Evolutionary conservation across 2,113 vertebrate species (phyloP).

Genomic region (Elephantulus edwardii): DNA sequence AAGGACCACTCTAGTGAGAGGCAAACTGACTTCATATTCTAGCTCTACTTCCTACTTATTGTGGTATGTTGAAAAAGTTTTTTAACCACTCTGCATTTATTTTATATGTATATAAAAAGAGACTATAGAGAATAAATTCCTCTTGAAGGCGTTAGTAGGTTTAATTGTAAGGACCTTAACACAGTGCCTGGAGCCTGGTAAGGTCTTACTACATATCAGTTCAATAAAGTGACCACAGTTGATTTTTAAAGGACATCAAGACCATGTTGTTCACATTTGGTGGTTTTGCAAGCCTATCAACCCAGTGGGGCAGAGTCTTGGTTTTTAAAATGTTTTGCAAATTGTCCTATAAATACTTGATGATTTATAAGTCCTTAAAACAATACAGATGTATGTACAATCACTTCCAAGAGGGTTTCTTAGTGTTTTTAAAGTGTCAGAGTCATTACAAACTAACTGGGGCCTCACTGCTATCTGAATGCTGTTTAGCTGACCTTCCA

Average conservation of each 20-base stretch:
- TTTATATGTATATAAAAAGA: neutral
- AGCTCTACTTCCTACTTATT: neutral
- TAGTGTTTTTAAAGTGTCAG: neutral
- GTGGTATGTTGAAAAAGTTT: neutral
- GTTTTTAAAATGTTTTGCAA: conserved; percentile 27
- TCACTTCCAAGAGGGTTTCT: neutral
- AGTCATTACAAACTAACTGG: neutral
- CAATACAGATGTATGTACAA: neutral
- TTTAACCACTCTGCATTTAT: neutral
- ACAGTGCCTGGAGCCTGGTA: neutral
- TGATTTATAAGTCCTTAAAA: conserved; percentile 40
- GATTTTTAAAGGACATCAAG: conserved; percentile 23
- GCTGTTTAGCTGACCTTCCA: neutral
- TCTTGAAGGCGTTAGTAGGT: neutral
- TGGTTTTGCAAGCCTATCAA: neutral
- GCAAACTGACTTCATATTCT: neutral
- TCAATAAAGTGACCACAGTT: neutral
- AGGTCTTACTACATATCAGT: neutral
- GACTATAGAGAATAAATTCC: neutral
- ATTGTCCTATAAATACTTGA: neutral
- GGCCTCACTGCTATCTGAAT: neutral
- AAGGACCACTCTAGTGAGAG: neutral
- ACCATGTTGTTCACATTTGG: neutral
- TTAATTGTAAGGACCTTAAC: neutral
- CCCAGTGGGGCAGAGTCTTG: neutral